A percentile compares a stretch with the other conserved stretches of the same genome.
These are phyloP conservation scores for Distichodus sexfasciatus DNA, from an alignment of 2,797 vertebrate genomes.

Conservation along the genomic window DNA sequence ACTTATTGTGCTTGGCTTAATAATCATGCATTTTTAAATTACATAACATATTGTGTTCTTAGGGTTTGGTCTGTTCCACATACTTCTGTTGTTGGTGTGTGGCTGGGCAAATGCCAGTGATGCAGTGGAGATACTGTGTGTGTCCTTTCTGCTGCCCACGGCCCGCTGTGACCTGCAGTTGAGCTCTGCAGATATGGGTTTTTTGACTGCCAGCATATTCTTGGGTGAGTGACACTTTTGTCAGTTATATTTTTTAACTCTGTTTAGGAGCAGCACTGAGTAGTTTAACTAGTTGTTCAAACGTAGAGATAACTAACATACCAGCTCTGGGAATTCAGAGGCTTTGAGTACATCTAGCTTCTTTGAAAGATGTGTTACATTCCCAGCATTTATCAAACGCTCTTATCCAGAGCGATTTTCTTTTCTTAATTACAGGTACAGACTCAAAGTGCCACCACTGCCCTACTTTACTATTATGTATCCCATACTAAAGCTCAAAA, in stretches of 20 bases:
- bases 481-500: too few relatives aligned
- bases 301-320: too few relatives aligned
- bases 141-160: conserved; percentile 76
- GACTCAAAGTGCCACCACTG: too few relatives aligned
- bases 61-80: conserved; percentile 78
- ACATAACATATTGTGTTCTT: conserved; percentile 22
- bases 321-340: too few relatives aligned
- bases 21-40: too few relatives aligned
- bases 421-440: too few relatives aligned
- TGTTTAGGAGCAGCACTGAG: not conserved
- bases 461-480: too few relatives aligned
- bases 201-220: conserved; percentile 77
- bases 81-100: conserved; percentile 68
- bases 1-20: too few relatives aligned
- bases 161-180: conserved; percentile 69
- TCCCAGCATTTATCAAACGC: too few relatives aligned
- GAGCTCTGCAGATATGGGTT: conserved; percentile 73
- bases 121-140: conserved; percentile 76
- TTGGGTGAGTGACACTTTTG: conserved; percentile 57
- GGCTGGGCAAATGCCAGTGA: conserved; percentile 81
- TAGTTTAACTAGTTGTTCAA: not conserved
- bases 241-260: not conserved
- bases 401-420: too few relatives aligned
- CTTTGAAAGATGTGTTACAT: too few relatives aligned
- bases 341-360: too few relatives aligned